These are phyloP conservation scores for Halcyon malimbica DNA, from an alignment of 2,113 vertebrate genomes.

Conservation along the genomic window DNA sequence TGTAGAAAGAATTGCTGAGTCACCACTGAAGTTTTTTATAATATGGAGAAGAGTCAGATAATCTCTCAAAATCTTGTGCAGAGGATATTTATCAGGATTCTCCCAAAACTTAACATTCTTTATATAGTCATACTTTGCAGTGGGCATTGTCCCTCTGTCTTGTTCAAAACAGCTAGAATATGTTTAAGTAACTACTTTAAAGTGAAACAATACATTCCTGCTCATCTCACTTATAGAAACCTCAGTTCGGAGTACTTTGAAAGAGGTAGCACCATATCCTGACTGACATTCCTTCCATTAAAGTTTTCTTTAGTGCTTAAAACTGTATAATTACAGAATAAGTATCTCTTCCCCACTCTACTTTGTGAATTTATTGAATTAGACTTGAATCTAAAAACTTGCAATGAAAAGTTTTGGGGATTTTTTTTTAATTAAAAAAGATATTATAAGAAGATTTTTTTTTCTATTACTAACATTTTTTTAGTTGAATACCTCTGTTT, in stretches of 20 bases:
- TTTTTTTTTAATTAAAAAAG: neutral
- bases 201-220: neutral
- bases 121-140: neutral
- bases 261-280: neutral
- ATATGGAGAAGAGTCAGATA: neutral
- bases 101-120: neutral
- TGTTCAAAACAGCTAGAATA: neutral
- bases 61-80: neutral
- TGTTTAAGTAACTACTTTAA: neutral
- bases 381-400: neutral
- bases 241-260: neutral
- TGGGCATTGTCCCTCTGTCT: neutral
- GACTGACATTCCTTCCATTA: neutral
- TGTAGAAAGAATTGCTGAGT: neutral
- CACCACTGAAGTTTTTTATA: neutral
- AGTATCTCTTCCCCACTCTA: fast-evolving
- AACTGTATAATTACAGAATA: neutral
- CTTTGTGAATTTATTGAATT: neutral
- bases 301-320: neutral
- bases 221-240: neutral
- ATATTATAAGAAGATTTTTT: neutral
- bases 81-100: neutral
- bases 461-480: neutral
- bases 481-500: neutral
- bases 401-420: neutral